Evolutionary conservation across 2,797 vertebrate genomes (phyloP), one percentile per base, ranked within the genome.

Genomic region (Rhynchonycteris naso): DNA sequence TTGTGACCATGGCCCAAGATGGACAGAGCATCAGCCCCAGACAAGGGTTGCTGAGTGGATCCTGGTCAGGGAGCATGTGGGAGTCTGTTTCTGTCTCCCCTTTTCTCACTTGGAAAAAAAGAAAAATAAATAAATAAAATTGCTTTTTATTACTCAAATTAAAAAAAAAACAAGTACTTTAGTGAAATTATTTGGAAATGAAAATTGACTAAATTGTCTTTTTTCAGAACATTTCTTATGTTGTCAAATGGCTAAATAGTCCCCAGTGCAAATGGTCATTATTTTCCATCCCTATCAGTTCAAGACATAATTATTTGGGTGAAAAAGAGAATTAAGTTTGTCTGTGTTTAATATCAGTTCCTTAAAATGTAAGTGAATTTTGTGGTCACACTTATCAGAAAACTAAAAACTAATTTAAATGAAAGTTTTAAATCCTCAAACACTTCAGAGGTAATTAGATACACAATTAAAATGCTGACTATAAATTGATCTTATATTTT

Each of bases 401-500:
- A 90, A 68, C 47, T 91, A 71, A 78, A 95, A 91, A 38, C n/a
- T 72, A 71, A 28, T 18, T 83, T 69, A 91, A 93, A 47, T 91
- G 35, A 76, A 78, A 86, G 13, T 91, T 87, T 91, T 69, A 78
- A 90, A 82, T 86, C 13, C 52, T 63, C 35, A 65, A 78, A 65
- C 4, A 59, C 24, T 82, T 83, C 30, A 61, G 83, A 83, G 38
- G 35, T 82, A 78, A 54, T 0, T 43, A n/a, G 52, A 75, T 14
- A 75, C 63, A 86, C 81, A 93, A 74, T 66, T 91, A 59, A 84
- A 72, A 94, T 88, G 26, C 52, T 74, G 21, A 71, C 33, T 88
- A 28, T 83, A 38, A 59, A 22, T 71, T 33, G 33, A 9, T 52
- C 30, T 80, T 79, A 28, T 58, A 47, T 83, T 93, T 71, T 66